A percentile compares a stretch with the other conserved stretches of the same genome.
Evolutionary conservation across 2,113 vertebrate species (phyloP).

Genomic region (Coregonus clupeaformis): DNA sequence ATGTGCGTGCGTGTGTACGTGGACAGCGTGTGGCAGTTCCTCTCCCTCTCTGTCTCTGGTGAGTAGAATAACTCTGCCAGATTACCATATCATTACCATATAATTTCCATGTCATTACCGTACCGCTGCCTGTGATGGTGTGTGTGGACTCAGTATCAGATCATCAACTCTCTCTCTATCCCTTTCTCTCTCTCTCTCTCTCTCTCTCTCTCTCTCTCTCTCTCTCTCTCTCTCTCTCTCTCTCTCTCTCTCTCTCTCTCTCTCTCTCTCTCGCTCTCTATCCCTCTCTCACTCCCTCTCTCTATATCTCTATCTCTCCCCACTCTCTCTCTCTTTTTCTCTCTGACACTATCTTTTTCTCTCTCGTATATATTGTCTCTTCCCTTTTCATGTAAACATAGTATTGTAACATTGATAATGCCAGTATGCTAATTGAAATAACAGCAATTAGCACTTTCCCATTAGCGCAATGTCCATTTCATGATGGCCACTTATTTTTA

Average conservation of each 20-base stretch:
- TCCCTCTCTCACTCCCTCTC: conserved; percentile 2
- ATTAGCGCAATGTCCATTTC: conserved; percentile 9
- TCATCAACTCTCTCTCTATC: conserved; percentile 61
- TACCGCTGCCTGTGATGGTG: conserved; percentile 39
- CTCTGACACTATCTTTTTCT: neutral
- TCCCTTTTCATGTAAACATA: neutral
- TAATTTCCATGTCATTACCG: conserved; percentile 76
- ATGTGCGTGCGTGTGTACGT: conserved; percentile 33
- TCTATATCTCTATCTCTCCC: conserved; percentile 36
- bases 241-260: neutral
- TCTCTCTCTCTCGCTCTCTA: neutral
- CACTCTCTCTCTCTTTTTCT: conserved; percentile 40
- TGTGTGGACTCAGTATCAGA: conserved; percentile 60
- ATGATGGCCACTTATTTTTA: neutral
- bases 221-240: conserved; percentile 41
- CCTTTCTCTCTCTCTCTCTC: neutral
- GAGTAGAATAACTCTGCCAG: conserved; percentile 77
- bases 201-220: neutral
- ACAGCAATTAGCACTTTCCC: conserved; percentile 41
- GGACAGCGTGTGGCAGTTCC: conserved; percentile 59
- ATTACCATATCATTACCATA: conserved; percentile 75
- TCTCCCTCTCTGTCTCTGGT: conserved; percentile 67
- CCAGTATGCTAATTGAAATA: conserved; percentile 35
- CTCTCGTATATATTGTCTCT: neutral
- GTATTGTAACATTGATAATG: conserved; percentile 47